Base-by-base conservation (phyloP, 2,888 invertebrate genomes). In the Entomobrya proxima region DNA sequence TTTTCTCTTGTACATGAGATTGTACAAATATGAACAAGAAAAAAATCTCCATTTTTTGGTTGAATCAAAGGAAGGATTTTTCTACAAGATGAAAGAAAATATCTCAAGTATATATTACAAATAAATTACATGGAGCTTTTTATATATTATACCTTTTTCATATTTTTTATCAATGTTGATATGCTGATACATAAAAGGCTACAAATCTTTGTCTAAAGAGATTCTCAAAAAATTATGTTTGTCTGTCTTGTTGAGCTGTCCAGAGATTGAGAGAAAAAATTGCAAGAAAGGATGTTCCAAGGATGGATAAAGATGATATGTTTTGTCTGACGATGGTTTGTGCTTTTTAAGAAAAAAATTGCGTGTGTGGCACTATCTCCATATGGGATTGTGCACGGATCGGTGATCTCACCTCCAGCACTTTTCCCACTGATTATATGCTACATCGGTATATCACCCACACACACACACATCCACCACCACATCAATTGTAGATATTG, bases 371-470 rank as follows among this genome's bases (percentile, higher is more conserved):
- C 81, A 58, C 7, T 61, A 58, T 52, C 72, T 67, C 24, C 40
- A 74, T 72, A 58, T 58, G 30, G 52, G 52, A 83, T 76, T 76
- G 64, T 76, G 67, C 40, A 83, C 83, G 83, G 83, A 67, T 83
- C 52, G 67, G 76, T 76, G 67, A 83, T 64, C 55, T 76, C 67
- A 67, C 67, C 75, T 75, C 55, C 21, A 1, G 37, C 9, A 67
- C 40, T 18, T 18, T 24, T 18, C 40, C 40, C 67, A 24, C 40
- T 24, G 52, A 37, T 69, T 67, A 27, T 69, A 15, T 69, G 35
- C 52, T 47, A 35, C 52, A 79, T 61, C 44, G 21, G 44, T 58
- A 30, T 47, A 72, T 50, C 50, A 30, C 44, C 72, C 52, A 37
- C 75, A 50, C 18, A 35, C 35, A 76, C 52, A 18, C 24, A 27